Base-by-base conservation (phyloP, 1,140 invertebrate species). In the Trissolcus basalis region DNA sequence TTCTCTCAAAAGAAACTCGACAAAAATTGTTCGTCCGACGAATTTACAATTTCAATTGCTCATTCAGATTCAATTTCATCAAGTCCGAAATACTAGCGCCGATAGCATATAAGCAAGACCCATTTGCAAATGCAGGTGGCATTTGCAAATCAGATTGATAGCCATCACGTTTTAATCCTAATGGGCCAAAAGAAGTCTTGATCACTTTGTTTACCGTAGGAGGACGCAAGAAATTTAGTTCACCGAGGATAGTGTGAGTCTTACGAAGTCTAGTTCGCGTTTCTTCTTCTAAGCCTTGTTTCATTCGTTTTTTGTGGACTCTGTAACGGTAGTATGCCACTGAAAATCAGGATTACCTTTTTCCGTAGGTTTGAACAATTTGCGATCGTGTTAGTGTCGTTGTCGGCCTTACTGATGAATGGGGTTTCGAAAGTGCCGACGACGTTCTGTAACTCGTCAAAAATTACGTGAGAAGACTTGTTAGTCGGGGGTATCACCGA, bases 1-100 rank as follows among this genome's bases (percentile, higher is more conserved):
- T 39, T 47, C 15, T 3, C 43, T 43, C 48, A 69, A 39, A 81
- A 61, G 51, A 68, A 80, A 19, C 45, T 35, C 8, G 77, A 79
- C 43, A 80, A 39, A 35, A 79, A 80, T 60, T 80, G 69, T 41
- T 59, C 56, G 16, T 65, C 27, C 3, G 13, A 59, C 8, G 14
- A 15, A n/a, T 63, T 10, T 32, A 63, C 65, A 32, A n/a, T 15
- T 15, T 33, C 12, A 47, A 63, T 58, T 36, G 54, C 64, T 4
- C 35, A 12, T 53, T 53, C 15, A 4, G 14, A 8, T 39, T 3
- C 3, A 53, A 53, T 53, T 41, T 41, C 33, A 59, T 15, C 2
- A 59, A 11, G 15, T 59, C 56, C 9, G 56, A 59, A 13, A 48
- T 11, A 8, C 56, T 44, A 3, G 45, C 15, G 8, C 10, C 44